Percentiles rank a stretch among this genome's conserved stretches.
phyloP scores from a whole-genome alignment of 2,888 invertebrate genomes.

The Amphipyra tragopoginis region DNA sequence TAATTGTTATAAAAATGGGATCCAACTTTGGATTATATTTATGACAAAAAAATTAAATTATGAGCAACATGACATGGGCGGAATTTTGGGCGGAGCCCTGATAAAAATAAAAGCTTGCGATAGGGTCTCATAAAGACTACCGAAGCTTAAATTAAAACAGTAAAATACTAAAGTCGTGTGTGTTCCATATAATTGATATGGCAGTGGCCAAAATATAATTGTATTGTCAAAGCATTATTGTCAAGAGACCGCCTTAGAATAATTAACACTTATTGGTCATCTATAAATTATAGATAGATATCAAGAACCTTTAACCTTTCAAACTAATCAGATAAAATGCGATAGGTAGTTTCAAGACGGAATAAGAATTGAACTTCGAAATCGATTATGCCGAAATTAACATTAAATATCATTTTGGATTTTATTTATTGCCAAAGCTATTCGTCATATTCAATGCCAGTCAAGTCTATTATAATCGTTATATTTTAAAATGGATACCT shows the following conservation, averaged over 20 bases:
- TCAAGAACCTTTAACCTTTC: conserved; percentile 29
- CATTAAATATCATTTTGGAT: conserved; percentile 40
- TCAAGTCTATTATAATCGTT: conserved; percentile 15
- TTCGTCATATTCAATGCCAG: conserved; percentile 48
- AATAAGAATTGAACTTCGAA: conserved; percentile 28
- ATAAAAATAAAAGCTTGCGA: too few relatives aligned
- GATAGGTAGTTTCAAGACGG: conserved; percentile 20
- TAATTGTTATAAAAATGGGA: too few relatives aligned
- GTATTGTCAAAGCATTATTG: too few relatives aligned
- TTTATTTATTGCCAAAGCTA: conserved; percentile 41
- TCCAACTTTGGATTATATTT: too few relatives aligned
- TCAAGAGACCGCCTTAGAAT: too few relatives aligned
- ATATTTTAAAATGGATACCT: conserved; percentile 19
- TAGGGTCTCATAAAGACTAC: too few relatives aligned
- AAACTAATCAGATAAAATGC: conserved; percentile 3
- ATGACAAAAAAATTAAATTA: background rate
- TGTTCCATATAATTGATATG: too few relatives aligned
- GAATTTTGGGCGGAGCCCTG: background rate
- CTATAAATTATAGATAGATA: conserved; percentile 1
- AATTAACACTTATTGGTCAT: background rate
- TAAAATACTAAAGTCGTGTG: too few relatives aligned
- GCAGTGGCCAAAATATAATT: too few relatives aligned
- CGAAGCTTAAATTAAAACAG: too few relatives aligned
- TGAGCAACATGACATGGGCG: background rate
- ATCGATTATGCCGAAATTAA: conserved; percentile 50